A percentile compares a stretch with the other conserved stretches of the same genome.
phyloP scores from a whole-genome alignment of 2,888 invertebrate genomes.

The Lutraria lutraria region DNA sequence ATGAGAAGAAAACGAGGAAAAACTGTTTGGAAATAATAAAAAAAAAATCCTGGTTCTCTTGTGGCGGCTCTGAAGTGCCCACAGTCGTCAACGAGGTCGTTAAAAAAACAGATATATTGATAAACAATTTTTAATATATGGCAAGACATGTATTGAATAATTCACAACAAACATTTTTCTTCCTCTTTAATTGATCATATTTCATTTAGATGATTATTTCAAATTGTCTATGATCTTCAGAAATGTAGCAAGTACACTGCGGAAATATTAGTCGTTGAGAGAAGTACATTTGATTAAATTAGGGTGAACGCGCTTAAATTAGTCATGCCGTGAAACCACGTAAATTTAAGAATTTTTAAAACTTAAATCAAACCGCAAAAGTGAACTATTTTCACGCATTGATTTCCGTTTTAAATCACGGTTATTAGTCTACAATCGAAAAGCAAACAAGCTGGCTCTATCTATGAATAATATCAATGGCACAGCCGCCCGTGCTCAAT shows the following conservation, averaged over 20 bases:
- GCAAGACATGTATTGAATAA: too few relatives aligned
- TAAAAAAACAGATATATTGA: too few relatives aligned
- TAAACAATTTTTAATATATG: too few relatives aligned
- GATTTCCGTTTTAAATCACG: constrained; percentile 14
- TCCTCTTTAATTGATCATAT: background rate
- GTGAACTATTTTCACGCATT: constrained; percentile 19
- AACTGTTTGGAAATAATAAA: too few relatives aligned
- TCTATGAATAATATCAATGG: background rate
- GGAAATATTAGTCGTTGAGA: background rate
- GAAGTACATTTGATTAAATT: background rate
- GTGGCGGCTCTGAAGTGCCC: too few relatives aligned
- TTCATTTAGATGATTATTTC: background rate
- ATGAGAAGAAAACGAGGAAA: too few relatives aligned
- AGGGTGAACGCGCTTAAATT: background rate
- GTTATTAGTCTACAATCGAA: constrained; percentile 13
- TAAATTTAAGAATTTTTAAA: background rate
- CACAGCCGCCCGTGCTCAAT: constrained; percentile 33
- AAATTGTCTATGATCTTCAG: background rate
- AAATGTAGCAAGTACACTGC: background rate
- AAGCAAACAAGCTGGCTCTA: background rate
- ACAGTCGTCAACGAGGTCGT: too few relatives aligned
- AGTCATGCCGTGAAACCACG: background rate
- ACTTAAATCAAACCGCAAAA: background rate
- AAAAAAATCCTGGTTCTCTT: too few relatives aligned
- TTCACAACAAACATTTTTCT: background rate